Base-by-base conservation (phyloP, 2,888 invertebrate species). In the Schizotus pectinicornis region DNA sequence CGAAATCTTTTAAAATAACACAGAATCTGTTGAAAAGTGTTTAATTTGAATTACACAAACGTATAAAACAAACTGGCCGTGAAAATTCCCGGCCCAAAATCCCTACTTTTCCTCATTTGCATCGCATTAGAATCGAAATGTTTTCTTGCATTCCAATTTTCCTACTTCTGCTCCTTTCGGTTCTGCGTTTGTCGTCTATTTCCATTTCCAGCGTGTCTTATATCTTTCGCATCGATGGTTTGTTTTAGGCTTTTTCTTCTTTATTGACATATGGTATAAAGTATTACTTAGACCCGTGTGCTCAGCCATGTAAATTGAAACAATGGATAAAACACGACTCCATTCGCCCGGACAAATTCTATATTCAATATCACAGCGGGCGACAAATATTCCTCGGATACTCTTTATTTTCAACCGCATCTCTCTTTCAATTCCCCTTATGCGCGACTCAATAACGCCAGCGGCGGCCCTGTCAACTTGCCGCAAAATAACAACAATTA, bases 41-140 rank as follows among this genome's bases (percentile, higher is more conserved):
- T 63, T 64, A 58, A 67, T 69, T 68, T 68, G 67, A 67, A 69
- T 69, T 69, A 61, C 61, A 65, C 62, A 68, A 65, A 63, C 59
- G 50, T 59, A 61, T 57, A 61, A 61, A 61, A 39, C 48, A 53
- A 59, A 60, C 60, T 50, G 53, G 39, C 49, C 53, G 60, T 52
- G 39, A 43, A 56, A 60, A 51, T 51, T 39, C 56, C 63, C 62
- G 56, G 63, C 57, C 56, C 59, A 61, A 61, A 62, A 62, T 56
- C 59, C 63, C 60, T 63, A 62, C 68, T 65, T 68, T 63, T 65
- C 57, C 63, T 68, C 65, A 69, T 69, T 69, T 69, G 63, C 69
- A 64, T 65, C 53, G 57, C 64, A 68, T 69, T 65, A 64, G 66
- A 68, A 65, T 69, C 62, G 64, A 53, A 68, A 69, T 67, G 64